A percentile compares a stretch with the other conserved stretches of the same genome.
Evolutionary conservation across 2,888 invertebrate species (phyloP).

Genomic region (Deilephila porcellus): DNA sequence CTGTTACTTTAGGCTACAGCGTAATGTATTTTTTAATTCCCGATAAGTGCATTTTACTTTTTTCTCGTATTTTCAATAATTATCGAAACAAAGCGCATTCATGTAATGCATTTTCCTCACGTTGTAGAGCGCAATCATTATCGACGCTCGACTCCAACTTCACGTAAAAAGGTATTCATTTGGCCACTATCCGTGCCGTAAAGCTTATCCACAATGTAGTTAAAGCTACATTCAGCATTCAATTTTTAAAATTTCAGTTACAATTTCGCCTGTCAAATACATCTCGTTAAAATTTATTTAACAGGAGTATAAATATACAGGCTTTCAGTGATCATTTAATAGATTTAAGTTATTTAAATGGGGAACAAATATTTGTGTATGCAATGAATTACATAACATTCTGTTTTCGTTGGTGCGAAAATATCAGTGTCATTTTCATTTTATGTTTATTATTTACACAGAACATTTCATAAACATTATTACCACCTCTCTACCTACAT

Average conservation of each 20-base stretch:
- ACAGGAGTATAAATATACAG: too few species aligned
- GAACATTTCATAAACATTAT: not conserved
- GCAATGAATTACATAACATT: not conserved
- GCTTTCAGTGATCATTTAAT: too few species aligned
- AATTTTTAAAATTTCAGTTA: too few species aligned
- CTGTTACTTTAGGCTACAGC: too few species aligned
- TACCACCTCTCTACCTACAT: not conserved
- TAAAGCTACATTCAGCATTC: not conserved
- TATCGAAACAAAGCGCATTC: not conserved
- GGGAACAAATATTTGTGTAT: not conserved
- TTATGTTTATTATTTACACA: not conserved
- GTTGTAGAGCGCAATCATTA: constrained; percentile 3
- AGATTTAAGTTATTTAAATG: not conserved
- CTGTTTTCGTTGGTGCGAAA: not conserved
- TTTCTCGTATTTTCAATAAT: too few species aligned
- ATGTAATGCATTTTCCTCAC: not conserved
- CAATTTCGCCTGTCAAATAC: too few species aligned
- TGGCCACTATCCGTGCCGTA: not conserved
- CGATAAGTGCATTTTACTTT: too few species aligned
- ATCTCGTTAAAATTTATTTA: too few species aligned
- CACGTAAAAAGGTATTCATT: not conserved
- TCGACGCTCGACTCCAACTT: not conserved
- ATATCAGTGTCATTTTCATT: not conserved
- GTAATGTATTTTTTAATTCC: too few species aligned
- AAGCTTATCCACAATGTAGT: not conserved